Conservation (phyloP, 2,888 invertebrate genomes). For the Melangyna quadrimaculata region DNA sequence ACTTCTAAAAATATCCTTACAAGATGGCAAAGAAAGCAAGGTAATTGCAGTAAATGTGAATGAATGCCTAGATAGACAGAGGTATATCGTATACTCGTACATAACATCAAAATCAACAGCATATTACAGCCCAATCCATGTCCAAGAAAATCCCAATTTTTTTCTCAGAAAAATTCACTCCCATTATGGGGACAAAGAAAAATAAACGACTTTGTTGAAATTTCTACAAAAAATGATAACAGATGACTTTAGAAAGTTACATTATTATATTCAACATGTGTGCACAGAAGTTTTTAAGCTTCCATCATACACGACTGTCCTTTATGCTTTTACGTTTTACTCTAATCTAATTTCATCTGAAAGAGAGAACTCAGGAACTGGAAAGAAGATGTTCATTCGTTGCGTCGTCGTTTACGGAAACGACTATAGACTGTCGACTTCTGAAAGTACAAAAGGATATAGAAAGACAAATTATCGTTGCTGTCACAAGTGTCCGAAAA, state of each 20-base stretch:
- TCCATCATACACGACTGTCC: not conserved
- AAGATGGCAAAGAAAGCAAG: too few species aligned
- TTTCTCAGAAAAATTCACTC: not conserved
- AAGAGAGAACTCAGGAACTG: not conserved
- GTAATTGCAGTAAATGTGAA: not conserved
- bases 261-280: not conserved
- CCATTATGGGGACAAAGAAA: not conserved
- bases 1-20: too few species aligned
- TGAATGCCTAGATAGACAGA: not conserved
- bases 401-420: not conserved
- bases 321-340: not conserved
- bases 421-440: not conserved
- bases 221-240: constrained; percentile 52
- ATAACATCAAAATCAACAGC: not conserved
- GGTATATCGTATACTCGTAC: too few species aligned
- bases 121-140: not conserved
- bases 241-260: constrained; percentile 20
- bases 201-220: not conserved
- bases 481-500: not conserved
- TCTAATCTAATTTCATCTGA: not conserved
- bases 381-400: not conserved
- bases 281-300: not conserved
- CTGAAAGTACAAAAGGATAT: not conserved
- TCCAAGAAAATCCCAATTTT: not conserved
- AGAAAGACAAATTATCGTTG: not conserved